These are phyloP conservation scores for Willisornis vidua DNA, from an alignment of 2,113 vertebrate genomes.

Conservation along the genomic window DNA sequence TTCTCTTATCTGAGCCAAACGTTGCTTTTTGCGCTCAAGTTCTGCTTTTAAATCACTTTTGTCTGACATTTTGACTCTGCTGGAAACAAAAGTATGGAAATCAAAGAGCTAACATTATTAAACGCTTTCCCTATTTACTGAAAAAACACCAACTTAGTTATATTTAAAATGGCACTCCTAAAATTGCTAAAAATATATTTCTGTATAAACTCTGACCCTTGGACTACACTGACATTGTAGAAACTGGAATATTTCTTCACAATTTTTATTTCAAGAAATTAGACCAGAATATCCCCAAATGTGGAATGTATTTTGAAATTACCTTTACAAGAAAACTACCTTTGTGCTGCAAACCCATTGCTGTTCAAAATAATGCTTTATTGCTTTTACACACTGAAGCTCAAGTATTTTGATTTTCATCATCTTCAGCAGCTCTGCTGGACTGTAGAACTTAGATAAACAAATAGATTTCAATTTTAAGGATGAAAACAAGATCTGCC, in stretches of 20 bases:
- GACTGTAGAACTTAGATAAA: not conserved
- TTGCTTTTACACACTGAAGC: not conserved
- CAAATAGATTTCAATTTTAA: not conserved
- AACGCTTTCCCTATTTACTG: not conserved
- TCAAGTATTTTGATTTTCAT: not conserved
- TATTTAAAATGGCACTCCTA: not conserved
- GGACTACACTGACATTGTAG: not conserved
- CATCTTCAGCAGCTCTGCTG: not conserved
- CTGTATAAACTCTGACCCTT: not conserved
- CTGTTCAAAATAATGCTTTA: not conserved
- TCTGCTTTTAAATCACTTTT: constrained; percentile 98
- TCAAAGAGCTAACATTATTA: not conserved
- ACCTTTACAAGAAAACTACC: not conserved
- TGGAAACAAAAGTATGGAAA: constrained; percentile 25
- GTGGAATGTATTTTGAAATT: not conserved
- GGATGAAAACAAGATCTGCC: not conserved
- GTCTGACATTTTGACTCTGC: constrained; percentile 88
- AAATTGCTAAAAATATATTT: not conserved
- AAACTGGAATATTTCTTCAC: not conserved
- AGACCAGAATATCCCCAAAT: not conserved
- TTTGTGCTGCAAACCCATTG: not conserved
- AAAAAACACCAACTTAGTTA: not conserved
- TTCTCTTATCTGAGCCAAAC: constrained; percentile 96
- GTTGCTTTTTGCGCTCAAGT: constrained; percentile 97
- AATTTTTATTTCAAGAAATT: not conserved